Percentiles rank a stretch among this genome's conserved stretches.
These are phyloP conservation scores for Lydus trimaculatus DNA, from an alignment of 2,888 invertebrate species.

Conservation along the genomic window DNA sequence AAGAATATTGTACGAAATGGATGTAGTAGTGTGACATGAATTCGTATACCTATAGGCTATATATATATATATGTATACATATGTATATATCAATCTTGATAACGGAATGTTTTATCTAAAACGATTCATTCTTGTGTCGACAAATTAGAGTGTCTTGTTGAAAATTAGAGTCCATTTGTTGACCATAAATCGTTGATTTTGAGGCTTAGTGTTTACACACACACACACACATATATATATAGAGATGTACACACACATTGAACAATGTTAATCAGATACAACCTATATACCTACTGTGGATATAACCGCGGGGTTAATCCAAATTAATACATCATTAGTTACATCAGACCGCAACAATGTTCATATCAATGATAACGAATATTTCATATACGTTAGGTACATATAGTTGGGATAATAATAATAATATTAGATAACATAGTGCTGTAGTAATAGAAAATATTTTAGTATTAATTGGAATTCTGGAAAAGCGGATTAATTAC, in stretches of 20 bases:
- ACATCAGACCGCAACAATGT: slow-evolving; percentile 26
- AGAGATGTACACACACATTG: slow-evolving; percentile 16
- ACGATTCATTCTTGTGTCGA: slow-evolving; percentile 24
- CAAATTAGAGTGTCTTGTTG: slow-evolving; percentile 26
- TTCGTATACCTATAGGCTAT: too few species aligned
- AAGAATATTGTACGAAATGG: background rate
- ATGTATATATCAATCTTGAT: slow-evolving; percentile 16
- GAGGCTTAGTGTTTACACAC: slow-evolving; percentile 13
- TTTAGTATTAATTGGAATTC: background rate
- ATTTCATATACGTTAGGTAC: slow-evolving; percentile 20
- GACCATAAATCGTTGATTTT: slow-evolving; percentile 27
- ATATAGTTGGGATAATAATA: too few species aligned
- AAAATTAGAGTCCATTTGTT: slow-evolving; percentile 31
- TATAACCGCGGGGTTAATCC: slow-evolving; percentile 31
- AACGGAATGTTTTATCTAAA: slow-evolving; percentile 21
- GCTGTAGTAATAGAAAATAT: background rate
- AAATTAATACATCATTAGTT: slow-evolving; percentile 35
- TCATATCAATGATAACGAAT: slow-evolving; percentile 28
- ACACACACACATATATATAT: background rate
- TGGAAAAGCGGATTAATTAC: too few species aligned
- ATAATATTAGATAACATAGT: background rate
- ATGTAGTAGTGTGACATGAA: background rate
- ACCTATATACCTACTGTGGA: too few species aligned
- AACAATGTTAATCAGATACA: slow-evolving; percentile 34
- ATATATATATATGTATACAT: too few species aligned